phyloP scores from a whole-genome alignment of 1,140 invertebrate genomes.

The Lordiphosa mommai region DNA sequence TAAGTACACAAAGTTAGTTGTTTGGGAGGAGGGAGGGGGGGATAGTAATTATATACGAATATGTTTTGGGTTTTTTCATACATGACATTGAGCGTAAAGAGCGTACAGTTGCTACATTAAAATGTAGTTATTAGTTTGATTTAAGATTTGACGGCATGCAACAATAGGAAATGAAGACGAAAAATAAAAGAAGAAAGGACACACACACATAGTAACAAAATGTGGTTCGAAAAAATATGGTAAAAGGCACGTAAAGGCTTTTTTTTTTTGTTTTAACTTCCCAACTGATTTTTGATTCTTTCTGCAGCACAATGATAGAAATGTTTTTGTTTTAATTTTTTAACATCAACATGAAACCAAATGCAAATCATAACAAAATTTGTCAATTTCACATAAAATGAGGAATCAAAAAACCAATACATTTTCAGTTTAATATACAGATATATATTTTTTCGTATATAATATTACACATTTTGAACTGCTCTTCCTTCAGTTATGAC shows the following conservation, averaged over 20 bases:
- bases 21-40: constrained; percentile 11
- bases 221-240: constrained; percentile 32
- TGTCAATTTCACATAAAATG: constrained; percentile 19
- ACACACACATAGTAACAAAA: constrained; percentile 37
- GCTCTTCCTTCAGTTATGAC: too few relatives aligned
- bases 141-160: constrained; percentile 14
- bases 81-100: constrained; percentile 60
- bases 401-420: constrained; percentile 7
- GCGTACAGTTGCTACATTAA: constrained; percentile 44
- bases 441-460: constrained; percentile 17
- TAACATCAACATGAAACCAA: constrained; percentile 11
- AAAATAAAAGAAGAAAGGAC: constrained; percentile 24
- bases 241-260: constrained; percentile 72
- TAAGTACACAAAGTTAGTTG: constrained; percentile 50
- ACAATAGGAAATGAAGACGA: background rate
- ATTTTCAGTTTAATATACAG: constrained; percentile 1
- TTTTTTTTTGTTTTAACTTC: constrained; percentile 5
- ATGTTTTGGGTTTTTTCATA: constrained; percentile 42
- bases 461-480: too few relatives aligned
- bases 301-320: constrained; percentile 66
- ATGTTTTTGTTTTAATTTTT: constrained; percentile 25
- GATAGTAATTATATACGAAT: constrained; percentile 16
- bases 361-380: constrained; percentile 51
- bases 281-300: background rate
- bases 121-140: constrained; percentile 31